Evolutionary conservation across 2,888 invertebrate species (phyloP).

Genomic region (Acheta domesticus): DNA sequence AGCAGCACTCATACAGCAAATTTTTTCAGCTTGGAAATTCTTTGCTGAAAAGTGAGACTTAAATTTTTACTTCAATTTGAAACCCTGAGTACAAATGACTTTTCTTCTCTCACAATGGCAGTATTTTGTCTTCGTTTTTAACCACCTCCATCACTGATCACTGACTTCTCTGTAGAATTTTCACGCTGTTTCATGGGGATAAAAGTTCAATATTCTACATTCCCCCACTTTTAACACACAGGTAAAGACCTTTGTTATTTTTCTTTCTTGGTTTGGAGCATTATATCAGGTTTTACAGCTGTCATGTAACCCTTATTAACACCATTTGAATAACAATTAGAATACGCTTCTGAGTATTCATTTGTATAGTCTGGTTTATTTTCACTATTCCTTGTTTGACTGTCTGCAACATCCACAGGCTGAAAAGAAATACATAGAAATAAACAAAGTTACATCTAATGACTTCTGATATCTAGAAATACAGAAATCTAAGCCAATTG

Average conservation of each 20-base stretch:
- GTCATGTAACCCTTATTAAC: constrained; percentile 61
- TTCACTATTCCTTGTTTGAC: constrained; percentile 32
- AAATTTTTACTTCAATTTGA: neutral
- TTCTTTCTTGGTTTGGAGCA: neutral
- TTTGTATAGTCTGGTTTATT: constrained; percentile 45
- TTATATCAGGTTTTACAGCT: constrained; percentile 29
- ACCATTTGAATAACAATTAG: constrained; percentile 61
- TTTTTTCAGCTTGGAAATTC: neutral
- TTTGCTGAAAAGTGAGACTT: constrained; percentile 8
- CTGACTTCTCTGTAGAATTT: neutral
- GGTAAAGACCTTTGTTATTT: constrained; percentile 3
- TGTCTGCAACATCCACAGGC: constrained; percentile 60
- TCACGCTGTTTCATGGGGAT: no score
- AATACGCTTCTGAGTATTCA: constrained; percentile 56
- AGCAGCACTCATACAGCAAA: constrained; percentile 24
- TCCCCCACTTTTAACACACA: neutral
- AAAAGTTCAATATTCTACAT: neutral
- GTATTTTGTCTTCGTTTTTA: neutral
- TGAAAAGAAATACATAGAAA: constrained; percentile 45
- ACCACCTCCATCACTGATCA: neutral
- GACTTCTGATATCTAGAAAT: no score
- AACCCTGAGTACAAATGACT: constrained; percentile 23
- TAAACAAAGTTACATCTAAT: no score
- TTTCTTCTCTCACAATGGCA: neutral
- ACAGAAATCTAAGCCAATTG: no score